These are phyloP conservation scores for Pocillopora damicornis DNA, from an alignment of 64 coral and sea anemone species.

Conservation along the genomic window DNA sequence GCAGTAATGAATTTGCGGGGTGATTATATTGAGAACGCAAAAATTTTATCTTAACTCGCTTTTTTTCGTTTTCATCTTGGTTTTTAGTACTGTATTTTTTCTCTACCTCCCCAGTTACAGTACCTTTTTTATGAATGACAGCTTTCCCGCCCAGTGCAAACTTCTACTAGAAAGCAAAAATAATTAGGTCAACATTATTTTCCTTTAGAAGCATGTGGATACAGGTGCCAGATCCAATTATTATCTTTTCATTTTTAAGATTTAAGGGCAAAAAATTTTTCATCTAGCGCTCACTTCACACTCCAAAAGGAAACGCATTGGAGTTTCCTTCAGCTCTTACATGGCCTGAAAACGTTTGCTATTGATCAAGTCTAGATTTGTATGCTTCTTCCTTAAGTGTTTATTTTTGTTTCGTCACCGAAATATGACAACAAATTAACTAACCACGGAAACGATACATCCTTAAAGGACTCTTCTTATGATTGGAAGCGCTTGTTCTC, in stretches of 20 bases:
- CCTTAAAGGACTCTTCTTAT: too few species aligned
- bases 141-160: neutral
- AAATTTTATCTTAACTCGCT: too few species aligned
- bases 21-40: too few species aligned
- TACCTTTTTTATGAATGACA: neutral
- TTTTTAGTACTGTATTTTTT: too few species aligned
- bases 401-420: neutral
- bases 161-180: neutral
- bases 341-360: neutral
- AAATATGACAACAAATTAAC: neutral
- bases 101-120: neutral
- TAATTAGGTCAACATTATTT: neutral
- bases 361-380: neutral
- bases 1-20: too few species aligned
- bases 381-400: neutral
- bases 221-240: neutral
- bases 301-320: too few species aligned
- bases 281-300: neutral
- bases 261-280: neutral
- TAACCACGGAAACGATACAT: neutral
- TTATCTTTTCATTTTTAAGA: neutral
- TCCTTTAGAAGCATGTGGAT: neutral
- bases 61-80: neutral
- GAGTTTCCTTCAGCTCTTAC: too few species aligned
- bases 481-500: neutral